Base-by-base conservation (phyloP, 2,888 invertebrate species). In the Diaphora mendica region DNA sequence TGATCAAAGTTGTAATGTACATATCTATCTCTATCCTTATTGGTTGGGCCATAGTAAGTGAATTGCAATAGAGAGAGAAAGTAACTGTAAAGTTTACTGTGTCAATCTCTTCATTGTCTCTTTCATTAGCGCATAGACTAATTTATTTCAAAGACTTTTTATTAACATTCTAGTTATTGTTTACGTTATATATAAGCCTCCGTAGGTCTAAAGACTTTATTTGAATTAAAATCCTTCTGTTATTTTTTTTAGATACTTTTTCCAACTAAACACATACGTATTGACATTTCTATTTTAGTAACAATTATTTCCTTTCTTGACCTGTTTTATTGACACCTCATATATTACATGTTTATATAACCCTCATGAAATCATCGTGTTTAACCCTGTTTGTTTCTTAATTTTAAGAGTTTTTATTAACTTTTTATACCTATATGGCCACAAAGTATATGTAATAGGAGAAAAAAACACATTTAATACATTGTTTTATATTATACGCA, bases 1-100 rank as follows among this genome's bases (percentile, higher is more conserved):
- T 90, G 87, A 86, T 86, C 87, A 84, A 86, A 86, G 83, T 76
- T 76, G 72, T 71, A 48, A 74, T 72, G 79, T 66, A 39, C 35
- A 9, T 11, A 11, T 11, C 1, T 39, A 39, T 39, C 39, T 39
- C 0, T 4, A 5, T 77, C 69, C 59, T 72, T 74, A 26, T 62
- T 62, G 15, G 7, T 62, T 62, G 17, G 17, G 26, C 30, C 15
- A 7, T 35, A 65, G 11, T 65, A 13, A 1, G 64, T 26, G 30
- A 62, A 17, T 30, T 59, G 59, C 5, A 13, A 59, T n/a, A n/a
- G 26, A 59, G 3, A 11, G 59, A 26, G 5, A 13, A 26, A 26
- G 15, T 30, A 13, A 26, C 4, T 30, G 23, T 23, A 23, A 23
- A 51, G 51, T 30, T 59, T 59, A 15, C 15, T 59, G 15, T 15